Base-by-base conservation (phyloP, 2,888 invertebrate species). In the Epinotia brunnichana region DNA sequence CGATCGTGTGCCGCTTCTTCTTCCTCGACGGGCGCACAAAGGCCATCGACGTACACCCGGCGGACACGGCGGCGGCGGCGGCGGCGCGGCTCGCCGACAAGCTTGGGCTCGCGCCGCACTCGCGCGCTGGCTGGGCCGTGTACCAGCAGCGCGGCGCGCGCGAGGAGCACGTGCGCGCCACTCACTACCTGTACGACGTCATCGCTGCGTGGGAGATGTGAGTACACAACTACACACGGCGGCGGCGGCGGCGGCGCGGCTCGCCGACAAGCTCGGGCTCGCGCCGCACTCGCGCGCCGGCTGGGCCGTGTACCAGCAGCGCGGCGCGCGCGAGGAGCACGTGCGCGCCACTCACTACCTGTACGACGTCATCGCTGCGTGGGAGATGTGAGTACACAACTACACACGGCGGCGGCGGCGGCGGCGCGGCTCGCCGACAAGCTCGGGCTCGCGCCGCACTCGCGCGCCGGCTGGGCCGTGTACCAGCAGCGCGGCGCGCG, bases 11-110 rank as follows among this genome's bases (percentile, higher is more conserved):
- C 86, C 95, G 97, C 62, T 98, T 99, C 91, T 98, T 98, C 94
- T 98, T 99, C 92, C 94, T 99, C 86, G 98, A 99, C 88, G 98
- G 98, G 0, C 95, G 98, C 70, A 98, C 98, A 0, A 99, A 98
- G 88, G 98, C 98, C 0, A 97, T 99, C 76, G 98, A 98, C 87
- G 97, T 99, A 29, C 98, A 98, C 92, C 98, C 98, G 0, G 97
- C 97, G 0, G 98, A 99, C 86, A 98, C 98, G 2, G 98, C 98
- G 0, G 96, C 96, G 24, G 98, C 98, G 83, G 98, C 98, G 0
- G 96, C 98, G 3, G 95, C 96, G 2, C 96, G 98, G 79, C 93
- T 99, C 39, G 98, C 98, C 0, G 97, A 98, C 87, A 97, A 98
- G 86, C 94, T 97, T 66, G 97, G 97, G 35, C 94, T 99, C 24